A percentile compares a stretch with the other conserved stretches of the same genome.
Conservation (phyloP, 2,113 vertebrate species). For the Pterocles burchelli region DNA sequence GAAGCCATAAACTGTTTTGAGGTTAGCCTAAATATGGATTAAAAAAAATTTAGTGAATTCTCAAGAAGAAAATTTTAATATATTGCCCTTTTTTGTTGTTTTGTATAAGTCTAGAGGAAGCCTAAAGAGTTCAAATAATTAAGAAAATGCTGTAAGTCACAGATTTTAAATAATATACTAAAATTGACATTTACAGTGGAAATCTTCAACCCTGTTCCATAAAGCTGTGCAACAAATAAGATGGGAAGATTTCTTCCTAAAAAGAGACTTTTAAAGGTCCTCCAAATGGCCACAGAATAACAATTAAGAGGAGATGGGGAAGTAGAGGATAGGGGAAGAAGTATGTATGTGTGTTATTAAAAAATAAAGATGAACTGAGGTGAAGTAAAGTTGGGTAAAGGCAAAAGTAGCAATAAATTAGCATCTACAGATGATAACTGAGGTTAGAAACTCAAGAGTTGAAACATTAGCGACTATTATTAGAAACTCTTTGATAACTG, state of each 20-base stretch:
- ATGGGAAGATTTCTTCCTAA: not conserved
- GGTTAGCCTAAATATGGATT: not conserved
- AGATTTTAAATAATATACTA: not conserved
- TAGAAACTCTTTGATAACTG: not conserved
- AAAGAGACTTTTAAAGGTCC: not conserved
- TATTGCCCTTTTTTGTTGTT: not conserved
- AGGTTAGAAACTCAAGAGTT: constrained; percentile 10
- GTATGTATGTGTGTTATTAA: not conserved
- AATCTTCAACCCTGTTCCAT: not conserved
- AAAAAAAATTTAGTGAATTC: not conserved
- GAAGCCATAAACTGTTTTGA: not conserved
- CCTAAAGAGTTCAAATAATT: not conserved
- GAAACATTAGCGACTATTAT: constrained; percentile 11
- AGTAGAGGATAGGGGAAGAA: not conserved
- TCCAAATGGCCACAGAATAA: not conserved
- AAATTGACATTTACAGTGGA: not conserved
- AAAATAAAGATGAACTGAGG: not conserved
- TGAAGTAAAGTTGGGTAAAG: not conserved
- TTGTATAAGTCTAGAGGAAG: not conserved
- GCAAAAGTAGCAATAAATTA: not conserved
- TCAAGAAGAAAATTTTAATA: not conserved
- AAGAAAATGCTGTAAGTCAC: not conserved
- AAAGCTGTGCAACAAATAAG: not conserved
- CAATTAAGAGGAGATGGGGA: not conserved
- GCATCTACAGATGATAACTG: not conserved